Evolutionary conservation across 2,797 vertebrate genomes (phyloP).

Genomic region (Myotis myotis): DNA sequence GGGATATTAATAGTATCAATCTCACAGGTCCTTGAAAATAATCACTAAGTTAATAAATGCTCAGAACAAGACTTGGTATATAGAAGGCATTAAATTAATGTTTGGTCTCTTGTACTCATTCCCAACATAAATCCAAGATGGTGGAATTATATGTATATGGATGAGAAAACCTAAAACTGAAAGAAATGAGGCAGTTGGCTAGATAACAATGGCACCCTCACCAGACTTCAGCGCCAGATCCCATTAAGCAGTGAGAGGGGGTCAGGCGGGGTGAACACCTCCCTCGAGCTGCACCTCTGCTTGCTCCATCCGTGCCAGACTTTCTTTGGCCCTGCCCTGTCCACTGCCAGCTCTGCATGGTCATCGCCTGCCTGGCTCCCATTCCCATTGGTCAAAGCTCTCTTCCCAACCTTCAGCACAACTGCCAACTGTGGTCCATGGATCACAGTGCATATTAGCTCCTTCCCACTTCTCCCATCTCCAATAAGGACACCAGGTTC

Average conservation of each 20-base stretch:
- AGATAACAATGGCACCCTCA: background rate
- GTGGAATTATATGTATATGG: background rate
- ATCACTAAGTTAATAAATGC: background rate
- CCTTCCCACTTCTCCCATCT: background rate
- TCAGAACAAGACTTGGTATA: background rate
- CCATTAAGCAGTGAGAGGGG: background rate
- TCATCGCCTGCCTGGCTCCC: background rate
- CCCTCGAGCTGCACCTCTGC: no score
- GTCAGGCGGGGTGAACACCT: rapidly evolving
- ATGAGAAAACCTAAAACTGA: background rate
- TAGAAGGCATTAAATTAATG: background rate
- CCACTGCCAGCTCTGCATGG: background rate
- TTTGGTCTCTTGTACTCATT: background rate
- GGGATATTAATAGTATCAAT: background rate
- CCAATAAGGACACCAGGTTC: background rate
- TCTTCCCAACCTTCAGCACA: background rate
- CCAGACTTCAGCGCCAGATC: rapidly evolving
- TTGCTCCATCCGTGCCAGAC: background rate
- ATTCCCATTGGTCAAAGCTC: background rate
- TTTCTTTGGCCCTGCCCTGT: background rate
- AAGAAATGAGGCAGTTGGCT: background rate
- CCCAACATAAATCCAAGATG: background rate
- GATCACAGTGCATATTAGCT: no score
- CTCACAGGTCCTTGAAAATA: background rate
- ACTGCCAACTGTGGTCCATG: background rate